These are phyloP conservation scores for Carassius gibelio DNA, from an alignment of 2,113 vertebrate species.

Conservation along the genomic window DNA sequence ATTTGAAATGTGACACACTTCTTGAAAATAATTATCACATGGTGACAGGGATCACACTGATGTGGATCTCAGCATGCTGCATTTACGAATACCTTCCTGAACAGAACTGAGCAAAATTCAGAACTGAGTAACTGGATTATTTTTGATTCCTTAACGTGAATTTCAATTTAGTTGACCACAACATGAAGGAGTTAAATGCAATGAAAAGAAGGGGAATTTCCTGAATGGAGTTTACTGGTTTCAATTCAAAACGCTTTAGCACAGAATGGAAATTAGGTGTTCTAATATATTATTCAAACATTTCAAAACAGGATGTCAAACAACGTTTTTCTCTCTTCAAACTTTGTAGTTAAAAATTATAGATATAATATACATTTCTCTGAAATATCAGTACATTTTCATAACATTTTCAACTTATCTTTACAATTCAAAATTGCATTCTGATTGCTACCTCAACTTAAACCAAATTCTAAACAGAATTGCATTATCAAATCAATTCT, in stretches of 20 bases:
- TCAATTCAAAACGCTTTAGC: too few relatives aligned
- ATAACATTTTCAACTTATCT: neutral
- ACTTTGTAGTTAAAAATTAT: too few relatives aligned
- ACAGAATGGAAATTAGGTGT: too few relatives aligned
- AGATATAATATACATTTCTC: neutral
- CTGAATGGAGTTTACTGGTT: too few relatives aligned
- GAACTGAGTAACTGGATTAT: neutral
- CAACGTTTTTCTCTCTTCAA: too few relatives aligned
- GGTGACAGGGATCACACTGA: slow-evolving; percentile 39
- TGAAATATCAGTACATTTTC: neutral
- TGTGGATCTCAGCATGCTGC: neutral
- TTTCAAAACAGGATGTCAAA: too few relatives aligned
- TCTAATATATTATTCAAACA: too few relatives aligned
- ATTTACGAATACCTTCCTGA: neutral
- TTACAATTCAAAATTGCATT: neutral
- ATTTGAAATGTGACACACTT: slow-evolving; percentile 72
- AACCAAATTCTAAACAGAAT: neutral
- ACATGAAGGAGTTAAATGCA: neutral
- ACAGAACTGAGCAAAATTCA: neutral
- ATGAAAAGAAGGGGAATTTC: too few relatives aligned
- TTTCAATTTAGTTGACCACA: neutral
- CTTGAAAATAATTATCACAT: slow-evolving; percentile 68
- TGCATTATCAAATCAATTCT: neutral
- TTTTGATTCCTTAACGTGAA: neutral
- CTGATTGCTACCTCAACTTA: neutral